phyloP scores from a whole-genome alignment of 2,113 vertebrate species.

The Catharus minimus region DNA sequence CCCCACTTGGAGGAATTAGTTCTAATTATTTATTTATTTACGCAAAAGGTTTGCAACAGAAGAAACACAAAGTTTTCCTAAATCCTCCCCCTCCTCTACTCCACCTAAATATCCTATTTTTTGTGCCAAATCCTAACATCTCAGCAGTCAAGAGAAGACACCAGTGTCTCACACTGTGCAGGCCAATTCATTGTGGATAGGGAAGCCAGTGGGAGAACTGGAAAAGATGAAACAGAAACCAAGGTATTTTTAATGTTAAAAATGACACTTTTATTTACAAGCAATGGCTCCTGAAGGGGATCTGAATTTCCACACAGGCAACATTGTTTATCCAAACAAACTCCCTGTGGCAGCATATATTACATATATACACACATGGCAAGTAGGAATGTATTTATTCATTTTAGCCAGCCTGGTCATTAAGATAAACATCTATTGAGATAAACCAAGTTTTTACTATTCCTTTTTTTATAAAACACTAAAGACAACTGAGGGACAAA shows the following conservation, averaged over 20 bases:
- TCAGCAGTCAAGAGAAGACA: background rate
- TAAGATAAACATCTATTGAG: conserved; percentile 49
- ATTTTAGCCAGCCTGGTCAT: conserved; percentile 8
- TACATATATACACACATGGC: conserved; percentile 44
- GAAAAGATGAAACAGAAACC: conserved; percentile 38
- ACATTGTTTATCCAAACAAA: conserved; percentile 23
- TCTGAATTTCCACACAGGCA: conserved; percentile 27
- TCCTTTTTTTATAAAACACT: conserved; percentile 25
- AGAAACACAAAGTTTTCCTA: background rate
- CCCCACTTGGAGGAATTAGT: background rate
- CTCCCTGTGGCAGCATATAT: conserved; percentile 30
- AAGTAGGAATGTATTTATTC: conserved; percentile 27
- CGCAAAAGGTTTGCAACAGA: background rate
- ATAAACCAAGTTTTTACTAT: conserved; percentile 29
- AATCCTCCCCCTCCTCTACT: background rate
- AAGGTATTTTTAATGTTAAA: conserved; percentile 26
- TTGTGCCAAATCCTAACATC: conserved; percentile 12
- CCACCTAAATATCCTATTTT: background rate
- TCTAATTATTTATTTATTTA: conserved; percentile 1
- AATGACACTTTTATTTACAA: conserved; percentile 48
- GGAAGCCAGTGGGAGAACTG: conserved; percentile 11
- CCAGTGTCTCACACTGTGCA: background rate
- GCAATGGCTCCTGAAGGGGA: conserved; percentile 29
- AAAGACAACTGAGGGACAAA: conserved; percentile 60
- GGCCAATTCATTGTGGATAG: background rate